phyloP scores from a whole-genome alignment of 2,888 invertebrate genomes.

The Volucella inanis region DNA sequence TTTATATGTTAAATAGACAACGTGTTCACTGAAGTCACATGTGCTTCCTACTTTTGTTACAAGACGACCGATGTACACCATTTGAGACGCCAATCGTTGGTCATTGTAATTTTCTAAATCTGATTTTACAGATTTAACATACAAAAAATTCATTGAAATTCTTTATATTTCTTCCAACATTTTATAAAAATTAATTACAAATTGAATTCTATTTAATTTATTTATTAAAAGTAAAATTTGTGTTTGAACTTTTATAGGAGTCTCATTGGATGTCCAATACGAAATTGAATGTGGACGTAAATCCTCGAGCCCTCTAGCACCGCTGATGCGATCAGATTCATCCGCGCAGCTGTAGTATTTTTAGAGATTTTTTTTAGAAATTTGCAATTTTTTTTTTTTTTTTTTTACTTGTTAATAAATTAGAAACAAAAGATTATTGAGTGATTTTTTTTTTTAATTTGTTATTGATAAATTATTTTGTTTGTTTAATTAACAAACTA shows the following conservation, averaged over 20 bases:
- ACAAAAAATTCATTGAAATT: too few species aligned
- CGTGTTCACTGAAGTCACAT: too few species aligned
- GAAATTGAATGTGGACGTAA: constrained; percentile 91
- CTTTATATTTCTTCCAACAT: too few species aligned
- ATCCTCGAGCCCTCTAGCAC: constrained; percentile 90
- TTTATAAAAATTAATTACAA: neutral
- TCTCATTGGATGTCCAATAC: constrained; percentile 90
- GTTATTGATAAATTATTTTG: constrained; percentile 52
- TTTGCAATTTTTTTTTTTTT: constrained; percentile 53
- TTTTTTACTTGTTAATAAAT: constrained; percentile 65
- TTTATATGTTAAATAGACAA: too few species aligned
- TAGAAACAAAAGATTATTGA: constrained; percentile 40
- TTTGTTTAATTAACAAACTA: constrained; percentile 58
- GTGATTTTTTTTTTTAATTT: constrained; percentile 36
- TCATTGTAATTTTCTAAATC: too few species aligned
- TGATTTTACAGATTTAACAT: too few species aligned
- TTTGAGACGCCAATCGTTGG: too few species aligned
- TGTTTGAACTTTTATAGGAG: constrained; percentile 83
- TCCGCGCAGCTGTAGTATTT: constrained; percentile 88
- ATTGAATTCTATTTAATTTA: constrained; percentile 6
- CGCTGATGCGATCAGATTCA: constrained; percentile 90
- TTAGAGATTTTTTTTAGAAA: constrained; percentile 62
- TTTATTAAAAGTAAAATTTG: neutral
- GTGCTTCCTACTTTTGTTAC: too few species aligned
- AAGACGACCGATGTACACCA: too few species aligned